A percentile compares a stretch with the other conserved stretches of the same genome.
phyloP scores from a whole-genome alignment of 2,113 vertebrate genomes.

The Xenopus borealis region DNA sequence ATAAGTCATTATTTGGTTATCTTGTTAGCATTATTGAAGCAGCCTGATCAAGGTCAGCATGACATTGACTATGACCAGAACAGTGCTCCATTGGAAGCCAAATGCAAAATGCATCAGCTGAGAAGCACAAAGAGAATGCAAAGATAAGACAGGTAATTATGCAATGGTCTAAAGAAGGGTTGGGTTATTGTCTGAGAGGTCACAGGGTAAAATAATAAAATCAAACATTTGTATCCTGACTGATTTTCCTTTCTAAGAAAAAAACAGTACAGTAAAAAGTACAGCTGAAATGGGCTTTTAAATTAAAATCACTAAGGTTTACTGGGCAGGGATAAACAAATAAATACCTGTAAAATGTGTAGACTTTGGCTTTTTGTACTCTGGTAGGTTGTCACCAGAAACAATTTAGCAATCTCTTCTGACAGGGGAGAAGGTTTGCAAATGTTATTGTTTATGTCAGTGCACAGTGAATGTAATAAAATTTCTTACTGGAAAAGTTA shows the following conservation, averaged over 20 bases:
- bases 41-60: slow-evolving; percentile 69
- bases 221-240: slow-evolving; percentile 55
- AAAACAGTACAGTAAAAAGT: background rate
- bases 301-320: slow-evolving; percentile 43
- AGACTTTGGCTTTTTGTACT: no score
- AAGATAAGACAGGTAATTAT: slow-evolving; percentile 82
- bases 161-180: slow-evolving; percentile 63
- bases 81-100: slow-evolving; percentile 61
- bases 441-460: no score
- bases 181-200: slow-evolving; percentile 59
- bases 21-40: slow-evolving; percentile 70
- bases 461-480: no score
- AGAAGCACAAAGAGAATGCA: slow-evolving; percentile 63
- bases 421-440: no score
- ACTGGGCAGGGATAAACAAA: slow-evolving; percentile 39
- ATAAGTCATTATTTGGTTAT: slow-evolving; percentile 85
- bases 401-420: no score
- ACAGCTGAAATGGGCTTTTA: slow-evolving; percentile 40
- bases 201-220: slow-evolving; percentile 64
- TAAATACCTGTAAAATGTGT: background rate
- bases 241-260: slow-evolving; percentile 56
- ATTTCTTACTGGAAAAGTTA: no score
- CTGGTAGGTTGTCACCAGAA: no score
- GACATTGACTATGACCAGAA: slow-evolving; percentile 76
- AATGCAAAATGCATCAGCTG: slow-evolving; percentile 49